A percentile compares a stretch with the other conserved stretches of the same genome.
These are phyloP conservation scores for Limenitis camilla DNA, from an alignment of 2,888 invertebrate genomes.

Conservation along the genomic window DNA sequence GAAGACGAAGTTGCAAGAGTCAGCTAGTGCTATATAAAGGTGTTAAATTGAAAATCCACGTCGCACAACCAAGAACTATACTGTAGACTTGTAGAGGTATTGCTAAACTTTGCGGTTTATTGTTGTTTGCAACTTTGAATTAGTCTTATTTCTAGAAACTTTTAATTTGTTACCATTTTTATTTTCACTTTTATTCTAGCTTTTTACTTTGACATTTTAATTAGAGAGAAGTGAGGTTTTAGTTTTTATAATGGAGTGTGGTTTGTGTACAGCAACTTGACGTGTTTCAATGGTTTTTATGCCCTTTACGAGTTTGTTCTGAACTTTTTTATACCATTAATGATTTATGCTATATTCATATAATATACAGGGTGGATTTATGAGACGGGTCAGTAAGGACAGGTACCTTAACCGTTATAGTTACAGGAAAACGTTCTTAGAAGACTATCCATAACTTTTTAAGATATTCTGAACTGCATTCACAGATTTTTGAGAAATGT, in stretches of 20 bases:
- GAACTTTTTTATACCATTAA: no score
- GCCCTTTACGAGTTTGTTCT: no score
- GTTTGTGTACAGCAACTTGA: not conserved
- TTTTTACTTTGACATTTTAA: slow-evolving; percentile 6
- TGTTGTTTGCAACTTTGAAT: slow-evolving; percentile 6
- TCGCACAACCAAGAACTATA: not conserved
- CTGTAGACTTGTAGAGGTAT: not conserved
- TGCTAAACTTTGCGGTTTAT: slow-evolving; percentile 4
- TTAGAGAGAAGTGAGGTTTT: not conserved
- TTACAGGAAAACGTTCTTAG: no score
- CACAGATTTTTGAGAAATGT: no score
- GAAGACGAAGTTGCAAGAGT: not conserved
- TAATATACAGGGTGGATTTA: no score
- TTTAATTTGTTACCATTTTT: slow-evolving; percentile 6
- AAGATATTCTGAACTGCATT: no score
- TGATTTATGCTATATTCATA: no score
- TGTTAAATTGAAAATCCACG: slow-evolving; percentile 3
- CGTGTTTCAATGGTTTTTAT: not conserved
- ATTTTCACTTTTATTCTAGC: slow-evolving; percentile 1
- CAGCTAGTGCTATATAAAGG: not conserved
- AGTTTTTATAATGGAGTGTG: not conserved
- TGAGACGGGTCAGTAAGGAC: no score
- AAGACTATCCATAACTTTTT: no score
- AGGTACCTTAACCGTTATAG: no score
- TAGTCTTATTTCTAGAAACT: slow-evolving; percentile 8